These are phyloP conservation scores for Xylota sylvarum DNA, from an alignment of 2,888 invertebrate species.

Conservation along the genomic window DNA sequence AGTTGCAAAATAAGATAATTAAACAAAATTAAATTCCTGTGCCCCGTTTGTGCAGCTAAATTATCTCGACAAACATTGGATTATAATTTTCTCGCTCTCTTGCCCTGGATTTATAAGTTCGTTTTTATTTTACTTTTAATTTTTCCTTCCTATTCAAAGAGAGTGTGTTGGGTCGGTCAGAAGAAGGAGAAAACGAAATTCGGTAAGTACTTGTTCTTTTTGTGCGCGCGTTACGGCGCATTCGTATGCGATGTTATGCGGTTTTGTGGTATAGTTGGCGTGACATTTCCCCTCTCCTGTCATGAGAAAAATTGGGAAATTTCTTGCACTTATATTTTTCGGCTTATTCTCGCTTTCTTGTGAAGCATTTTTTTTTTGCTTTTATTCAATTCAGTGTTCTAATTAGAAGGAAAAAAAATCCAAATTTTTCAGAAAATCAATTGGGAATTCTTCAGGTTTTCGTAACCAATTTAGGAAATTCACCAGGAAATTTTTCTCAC, in stretches of 20 bases:
- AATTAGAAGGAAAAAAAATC: constrained; percentile 46
- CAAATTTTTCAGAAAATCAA: neutral
- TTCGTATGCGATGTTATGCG: constrained; percentile 55
- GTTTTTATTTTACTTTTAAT: constrained; percentile 14
- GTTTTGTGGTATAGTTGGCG: constrained; percentile 18
- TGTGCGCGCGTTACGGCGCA: constrained; percentile 38
- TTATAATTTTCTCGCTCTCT: constrained; percentile 23
- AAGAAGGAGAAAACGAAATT: constrained; percentile 28
- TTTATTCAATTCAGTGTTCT: constrained; percentile 45
- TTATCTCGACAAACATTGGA: constrained; percentile 50
- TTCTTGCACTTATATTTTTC: constrained; percentile 43
- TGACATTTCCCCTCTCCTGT: constrained; percentile 24
- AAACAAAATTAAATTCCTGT: constrained; percentile 25
- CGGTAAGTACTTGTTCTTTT: constrained; percentile 48
- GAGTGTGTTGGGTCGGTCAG: constrained; percentile 29
- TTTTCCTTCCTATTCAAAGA: constrained; percentile 35
- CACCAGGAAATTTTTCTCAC: constrained; percentile 1
- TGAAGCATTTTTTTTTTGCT: constrained; percentile 21
- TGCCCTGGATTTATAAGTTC: constrained; percentile 31
- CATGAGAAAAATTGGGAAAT: constrained; percentile 33
- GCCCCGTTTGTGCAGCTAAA: constrained; percentile 19
- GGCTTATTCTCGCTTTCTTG: constrained; percentile 13
- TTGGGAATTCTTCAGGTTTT: constrained; percentile 2
- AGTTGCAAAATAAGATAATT: constrained; percentile 18
- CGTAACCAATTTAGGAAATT: constrained; percentile 3